These are phyloP conservation scores for Caerostris darwini DNA, from an alignment of 1,140 invertebrate species.

Conservation along the genomic window DNA sequence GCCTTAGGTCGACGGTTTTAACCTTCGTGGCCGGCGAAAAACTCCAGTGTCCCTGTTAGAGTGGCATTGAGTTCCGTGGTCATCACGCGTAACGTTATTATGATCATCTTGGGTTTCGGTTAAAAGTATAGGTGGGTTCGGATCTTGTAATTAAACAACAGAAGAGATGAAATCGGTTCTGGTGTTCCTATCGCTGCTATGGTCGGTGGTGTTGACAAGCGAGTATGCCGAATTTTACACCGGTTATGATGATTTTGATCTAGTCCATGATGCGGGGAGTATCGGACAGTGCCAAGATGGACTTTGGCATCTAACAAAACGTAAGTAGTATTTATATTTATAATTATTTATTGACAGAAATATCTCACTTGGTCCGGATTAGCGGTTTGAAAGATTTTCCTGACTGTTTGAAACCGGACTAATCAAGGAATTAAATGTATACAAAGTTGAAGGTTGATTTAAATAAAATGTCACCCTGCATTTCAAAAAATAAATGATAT, in stretches of 20 bases:
- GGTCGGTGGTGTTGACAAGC: background rate
- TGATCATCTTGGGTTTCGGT: background rate
- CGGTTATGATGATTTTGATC: constrained; percentile 51
- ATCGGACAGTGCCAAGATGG: constrained; percentile 31
- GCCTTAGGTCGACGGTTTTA: constrained; percentile 29
- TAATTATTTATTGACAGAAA: background rate
- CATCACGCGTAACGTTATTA: constrained; percentile 3
- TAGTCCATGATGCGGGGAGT: constrained; percentile 35
- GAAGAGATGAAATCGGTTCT: background rate
- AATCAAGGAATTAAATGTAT: too few species aligned
- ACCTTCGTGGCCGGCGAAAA: constrained; percentile 31
- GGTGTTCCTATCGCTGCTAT: background rate
- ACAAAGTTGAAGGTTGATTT: too few species aligned
- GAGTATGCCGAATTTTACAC: constrained; percentile 41
- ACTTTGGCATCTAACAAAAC: constrained; percentile 45
- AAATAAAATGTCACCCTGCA: too few species aligned
- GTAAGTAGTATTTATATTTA: background rate
- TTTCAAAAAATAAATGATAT: too few species aligned
- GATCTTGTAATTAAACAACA: background rate
- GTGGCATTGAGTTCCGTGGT: constrained; percentile 48
- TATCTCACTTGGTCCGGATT: too few species aligned
- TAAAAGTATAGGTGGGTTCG: background rate
- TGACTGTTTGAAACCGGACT: too few species aligned
- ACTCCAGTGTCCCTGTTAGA: constrained; percentile 30
- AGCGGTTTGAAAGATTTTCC: too few species aligned